phyloP scores from a whole-genome alignment of 64 coral and sea anemone genomes.

The Dendronephthya gigantea region DNA sequence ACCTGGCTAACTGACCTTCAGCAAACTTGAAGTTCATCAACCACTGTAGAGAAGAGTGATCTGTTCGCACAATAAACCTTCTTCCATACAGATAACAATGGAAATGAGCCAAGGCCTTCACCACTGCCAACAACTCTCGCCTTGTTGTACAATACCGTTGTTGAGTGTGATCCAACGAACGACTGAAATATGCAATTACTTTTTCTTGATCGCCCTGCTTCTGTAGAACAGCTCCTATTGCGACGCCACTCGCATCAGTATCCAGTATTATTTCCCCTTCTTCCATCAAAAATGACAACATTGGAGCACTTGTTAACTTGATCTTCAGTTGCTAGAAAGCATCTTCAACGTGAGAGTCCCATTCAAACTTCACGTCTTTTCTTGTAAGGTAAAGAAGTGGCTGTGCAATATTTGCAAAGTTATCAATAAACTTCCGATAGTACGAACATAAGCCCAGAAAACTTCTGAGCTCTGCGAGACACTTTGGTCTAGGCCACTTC shows the following conservation, averaged over 20 bases:
- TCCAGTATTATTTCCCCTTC: neutral
- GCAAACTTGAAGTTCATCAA: neutral
- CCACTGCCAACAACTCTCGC: slow-evolving; percentile 8
- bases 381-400: too few species aligned
- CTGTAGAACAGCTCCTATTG: slow-evolving; percentile 4
- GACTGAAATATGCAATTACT: slow-evolving; percentile 1
- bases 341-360: neutral
- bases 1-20: neutral
- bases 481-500: too few species aligned
- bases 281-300: neutral
- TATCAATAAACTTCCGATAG: neutral
- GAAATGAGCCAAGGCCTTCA: neutral
- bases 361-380: too few species aligned
- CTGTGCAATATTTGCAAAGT: too few species aligned
- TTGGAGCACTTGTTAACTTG: neutral
- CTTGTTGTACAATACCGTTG: slow-evolving; percentile 11
- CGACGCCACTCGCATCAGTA: neutral
- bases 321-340: neutral
- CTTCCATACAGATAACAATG: too few species aligned
- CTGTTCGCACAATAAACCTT: neutral
- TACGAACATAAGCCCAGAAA: neutral
- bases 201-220: neutral
- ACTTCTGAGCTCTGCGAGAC: too few species aligned
- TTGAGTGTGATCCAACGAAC: neutral
- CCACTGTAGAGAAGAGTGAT: neutral